Evolutionary conservation across 2,888 invertebrate species (phyloP).

Genomic region (Tiliacea aurago): DNA sequence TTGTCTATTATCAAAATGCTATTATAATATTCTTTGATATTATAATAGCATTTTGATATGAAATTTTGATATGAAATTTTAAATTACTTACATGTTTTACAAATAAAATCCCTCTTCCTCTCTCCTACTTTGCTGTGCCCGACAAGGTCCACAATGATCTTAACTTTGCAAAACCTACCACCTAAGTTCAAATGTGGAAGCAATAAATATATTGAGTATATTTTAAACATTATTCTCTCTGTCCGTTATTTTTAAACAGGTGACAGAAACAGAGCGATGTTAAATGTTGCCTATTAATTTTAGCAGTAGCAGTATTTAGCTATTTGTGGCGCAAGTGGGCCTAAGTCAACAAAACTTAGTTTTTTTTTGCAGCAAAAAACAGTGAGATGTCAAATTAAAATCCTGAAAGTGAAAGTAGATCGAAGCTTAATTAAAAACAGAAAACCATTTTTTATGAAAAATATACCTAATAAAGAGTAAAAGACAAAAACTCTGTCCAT

Average conservation of each 20-base stretch:
- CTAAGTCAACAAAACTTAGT: neutral
- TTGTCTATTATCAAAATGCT: too few species aligned
- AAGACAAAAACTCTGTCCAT: neutral
- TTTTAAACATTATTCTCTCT: neutral
- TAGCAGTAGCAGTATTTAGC: neutral
- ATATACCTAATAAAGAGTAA: neutral
- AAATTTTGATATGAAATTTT: too few species aligned
- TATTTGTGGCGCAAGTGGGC: neutral
- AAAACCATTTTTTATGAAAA: too few species aligned
- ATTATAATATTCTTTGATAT: too few species aligned
- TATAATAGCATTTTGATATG: too few species aligned
- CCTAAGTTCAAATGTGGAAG: too few species aligned
- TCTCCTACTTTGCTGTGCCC: too few species aligned
- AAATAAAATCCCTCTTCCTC: too few species aligned
- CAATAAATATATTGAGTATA: too few species aligned
- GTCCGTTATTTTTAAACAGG: neutral
- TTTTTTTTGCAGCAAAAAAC: neutral
- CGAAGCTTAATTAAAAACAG: neutral
- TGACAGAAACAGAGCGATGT: neutral
- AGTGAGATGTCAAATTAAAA: neutral
- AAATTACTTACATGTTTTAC: too few species aligned
- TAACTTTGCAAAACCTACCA: too few species aligned
- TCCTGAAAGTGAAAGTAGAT: neutral
- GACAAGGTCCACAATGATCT: too few species aligned
- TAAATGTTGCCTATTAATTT: neutral